phyloP scores from a whole-genome alignment of 1,140 invertebrate species.

The Dermatophagoides farinae region DNA sequence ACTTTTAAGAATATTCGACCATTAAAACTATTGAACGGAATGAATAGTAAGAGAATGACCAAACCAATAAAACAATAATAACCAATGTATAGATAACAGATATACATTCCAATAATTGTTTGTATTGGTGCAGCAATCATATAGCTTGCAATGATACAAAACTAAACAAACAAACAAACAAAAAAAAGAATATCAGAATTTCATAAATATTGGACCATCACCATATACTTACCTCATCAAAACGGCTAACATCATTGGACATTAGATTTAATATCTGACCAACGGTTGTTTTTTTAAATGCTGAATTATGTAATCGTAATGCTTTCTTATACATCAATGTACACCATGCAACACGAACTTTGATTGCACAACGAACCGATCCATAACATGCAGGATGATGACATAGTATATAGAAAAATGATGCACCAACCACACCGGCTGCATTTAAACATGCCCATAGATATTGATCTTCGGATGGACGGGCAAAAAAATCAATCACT shows the following conservation, averaged over 20 bases:
- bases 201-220: not conserved
- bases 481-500: constrained; percentile 6
- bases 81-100: constrained; percentile 21
- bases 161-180: constrained; percentile 24
- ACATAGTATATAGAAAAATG: not conserved
- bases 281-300: constrained; percentile 48
- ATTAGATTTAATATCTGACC: constrained; percentile 81
- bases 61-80: constrained; percentile 27
- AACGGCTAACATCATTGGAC: constrained; percentile 51
- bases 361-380: constrained; percentile 5
- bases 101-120: constrained; percentile 28
- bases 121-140: constrained; percentile 48
- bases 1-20: constrained; percentile 12
- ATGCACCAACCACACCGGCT: constrained; percentile 9
- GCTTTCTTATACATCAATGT: constrained; percentile 13
- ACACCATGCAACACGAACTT: constrained; percentile 1
- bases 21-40: constrained; percentile 26
- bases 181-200: constrained; percentile 3
- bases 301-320: constrained; percentile 31
- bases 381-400: constrained; percentile 8
- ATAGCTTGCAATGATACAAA: constrained; percentile 15
- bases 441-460: not conserved
- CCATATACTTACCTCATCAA: constrained; percentile 23
- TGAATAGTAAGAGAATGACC: constrained; percentile 27
- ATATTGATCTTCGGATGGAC: not conserved